phyloP scores from a whole-genome alignment of 2,113 vertebrate genomes.

The Pseudois nayaur region DNA sequence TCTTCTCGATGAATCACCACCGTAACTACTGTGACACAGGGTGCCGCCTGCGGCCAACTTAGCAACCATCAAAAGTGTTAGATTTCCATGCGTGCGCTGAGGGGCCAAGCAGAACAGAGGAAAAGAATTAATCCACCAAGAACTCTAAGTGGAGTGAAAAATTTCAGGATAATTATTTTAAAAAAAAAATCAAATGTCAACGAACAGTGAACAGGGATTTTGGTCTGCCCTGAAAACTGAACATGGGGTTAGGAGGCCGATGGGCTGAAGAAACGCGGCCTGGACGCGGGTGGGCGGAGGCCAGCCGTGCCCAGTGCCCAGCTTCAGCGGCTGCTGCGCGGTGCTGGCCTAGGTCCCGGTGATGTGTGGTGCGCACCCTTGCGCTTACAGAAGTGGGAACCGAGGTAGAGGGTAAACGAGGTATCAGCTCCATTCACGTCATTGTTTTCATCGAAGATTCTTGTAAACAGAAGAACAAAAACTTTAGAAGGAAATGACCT shows the following conservation, averaged over 20 bases:
- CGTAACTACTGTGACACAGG: neutral
- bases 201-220: neutral
- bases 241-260: accelerated
- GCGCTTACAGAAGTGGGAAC: too few relatives aligned
- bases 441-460: neutral
- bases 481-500: neutral
- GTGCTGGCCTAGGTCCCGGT: neutral
- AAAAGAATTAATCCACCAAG: neutral
- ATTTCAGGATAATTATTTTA: neutral
- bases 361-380: accelerated
- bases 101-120: neutral
- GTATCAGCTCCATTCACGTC: neutral
- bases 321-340: neutral
- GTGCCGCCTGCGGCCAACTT: neutral
- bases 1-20: neutral
- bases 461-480: neutral
- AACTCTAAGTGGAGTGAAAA: neutral
- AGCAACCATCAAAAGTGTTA: neutral
- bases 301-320: neutral
- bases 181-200: neutral
- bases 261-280: neutral
- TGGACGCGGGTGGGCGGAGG: accelerated
- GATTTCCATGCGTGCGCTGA: accelerated
- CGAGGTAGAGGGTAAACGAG: accelerated
- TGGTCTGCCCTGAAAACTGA: neutral